Base-by-base conservation (phyloP, 1,140 invertebrate genomes). In the Lepidurus apus region DNA sequence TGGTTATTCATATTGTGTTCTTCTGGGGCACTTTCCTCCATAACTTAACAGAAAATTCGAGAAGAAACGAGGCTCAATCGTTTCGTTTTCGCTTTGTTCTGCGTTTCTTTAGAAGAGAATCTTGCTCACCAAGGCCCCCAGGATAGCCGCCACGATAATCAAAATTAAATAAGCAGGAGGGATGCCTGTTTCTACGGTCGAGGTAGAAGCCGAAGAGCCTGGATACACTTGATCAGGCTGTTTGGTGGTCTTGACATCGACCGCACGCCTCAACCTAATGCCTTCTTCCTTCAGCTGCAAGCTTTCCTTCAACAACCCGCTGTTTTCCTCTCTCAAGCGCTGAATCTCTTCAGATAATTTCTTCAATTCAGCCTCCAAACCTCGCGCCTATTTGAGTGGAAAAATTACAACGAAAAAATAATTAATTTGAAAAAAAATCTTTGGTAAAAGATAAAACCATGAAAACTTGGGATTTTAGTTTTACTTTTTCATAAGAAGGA, bases 251-350 rank as follows among this genome's bases (percentile, higher is more conserved):
- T 45, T 77, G n/a, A 43, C 43, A 17, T 73, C 75, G 13, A 77
- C 78, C n/a, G 74, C 73, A 21, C 79, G 75, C 43, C 76, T 77
- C 42, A 80, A 43, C 73, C 79, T 65, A 21, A 80, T 44, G 45
- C 79, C 76, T 34, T 80, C 79, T 73, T 80, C 79, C 79, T 79
- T 94, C 82, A 95, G 88, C 84, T 89, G 88, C 80, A 93, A 84
- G 87, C 93, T 93, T 86, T 95, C 93, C 85, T 93, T 90, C 86
- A 90, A 89, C 83, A 95, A 87, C 85, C 88, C 88, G 84, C 88
- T 91, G 83, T 92, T 90, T 82, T 91, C 89, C 84, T 93, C 91
- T 84, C 91, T 89, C 81, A 95, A 87, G 85, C 88, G 88, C 85
- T 89, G 91, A 47, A 93, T 89, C 86, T 94, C 92, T 81, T 89